Evolutionary conservation across 2,797 vertebrate genomes (phyloP).

Genomic region (Loriculus beryllinus): DNA sequence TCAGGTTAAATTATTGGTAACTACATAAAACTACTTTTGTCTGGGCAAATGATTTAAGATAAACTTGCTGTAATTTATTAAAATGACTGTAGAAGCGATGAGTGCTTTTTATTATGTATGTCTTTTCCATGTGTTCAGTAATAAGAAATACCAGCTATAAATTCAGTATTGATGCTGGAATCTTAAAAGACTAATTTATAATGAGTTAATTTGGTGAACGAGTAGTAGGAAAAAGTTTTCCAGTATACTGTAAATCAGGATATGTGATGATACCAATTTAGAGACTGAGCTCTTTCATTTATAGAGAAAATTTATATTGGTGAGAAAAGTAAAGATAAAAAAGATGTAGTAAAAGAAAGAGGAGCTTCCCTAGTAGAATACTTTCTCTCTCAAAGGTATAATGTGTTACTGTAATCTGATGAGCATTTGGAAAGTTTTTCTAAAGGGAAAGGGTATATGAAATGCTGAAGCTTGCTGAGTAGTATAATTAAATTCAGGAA

Average conservation of each 20-base stretch:
- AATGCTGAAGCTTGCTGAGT: background rate
- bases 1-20: background rate
- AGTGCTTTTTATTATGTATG: background rate
- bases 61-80: background rate
- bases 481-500: background rate
- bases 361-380: background rate
- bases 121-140: background rate
- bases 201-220: background rate
- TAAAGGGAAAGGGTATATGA: background rate
- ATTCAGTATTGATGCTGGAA: background rate
- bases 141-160: background rate
- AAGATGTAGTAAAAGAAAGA: background rate
- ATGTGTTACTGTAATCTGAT: background rate
- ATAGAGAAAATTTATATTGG: background rate
- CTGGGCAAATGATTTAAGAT: background rate
- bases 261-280: background rate
- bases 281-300: background rate
- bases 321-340: background rate
- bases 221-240: background rate
- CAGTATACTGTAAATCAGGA: background rate
- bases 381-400: background rate
- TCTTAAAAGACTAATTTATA: background rate
- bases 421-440: background rate
- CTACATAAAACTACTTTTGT: background rate
- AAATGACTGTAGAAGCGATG: background rate